Evolutionary conservation across 2,797 vertebrate genomes (phyloP).

Genomic region (Monodelphis domestica): DNA sequence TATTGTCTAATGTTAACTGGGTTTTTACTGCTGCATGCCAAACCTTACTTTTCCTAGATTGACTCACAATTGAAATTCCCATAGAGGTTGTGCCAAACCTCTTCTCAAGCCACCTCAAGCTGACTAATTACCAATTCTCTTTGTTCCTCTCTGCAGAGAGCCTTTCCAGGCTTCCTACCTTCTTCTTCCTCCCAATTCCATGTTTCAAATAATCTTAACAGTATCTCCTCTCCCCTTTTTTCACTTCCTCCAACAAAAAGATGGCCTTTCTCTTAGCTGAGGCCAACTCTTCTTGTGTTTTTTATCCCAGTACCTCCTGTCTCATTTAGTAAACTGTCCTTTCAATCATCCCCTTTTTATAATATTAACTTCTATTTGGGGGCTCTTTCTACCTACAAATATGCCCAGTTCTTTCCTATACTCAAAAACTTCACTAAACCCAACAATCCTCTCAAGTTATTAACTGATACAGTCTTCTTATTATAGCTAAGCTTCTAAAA

Average conservation of each 20-base stretch:
- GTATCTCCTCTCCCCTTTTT: background rate
- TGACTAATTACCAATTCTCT: background rate
- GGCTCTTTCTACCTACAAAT: background rate
- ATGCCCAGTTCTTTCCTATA: background rate
- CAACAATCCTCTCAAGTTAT: background rate
- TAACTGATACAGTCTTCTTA: background rate
- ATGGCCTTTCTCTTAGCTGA: background rate
- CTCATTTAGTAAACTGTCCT: constrained; percentile 56
- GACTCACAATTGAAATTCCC: background rate
- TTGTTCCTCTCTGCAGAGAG: background rate
- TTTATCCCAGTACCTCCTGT: constrained; percentile 43
- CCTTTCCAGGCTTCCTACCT: background rate
- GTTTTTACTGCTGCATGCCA: background rate
- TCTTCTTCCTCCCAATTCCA: background rate
- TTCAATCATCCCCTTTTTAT: background rate
- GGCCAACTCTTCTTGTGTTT: background rate
- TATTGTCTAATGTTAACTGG: background rate
- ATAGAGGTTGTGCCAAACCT: background rate
- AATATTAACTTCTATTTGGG: background rate
- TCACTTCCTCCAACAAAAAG: background rate
- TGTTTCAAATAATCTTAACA: background rate
- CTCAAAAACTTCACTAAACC: background rate
- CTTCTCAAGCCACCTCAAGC: background rate
- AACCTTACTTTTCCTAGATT: background rate
- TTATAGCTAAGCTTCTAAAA: background rate